A percentile compares a stretch with the other conserved stretches of the same genome.
phyloP scores from a whole-genome alignment of 1,140 invertebrate genomes.

The Saccostrea glomerata region DNA sequence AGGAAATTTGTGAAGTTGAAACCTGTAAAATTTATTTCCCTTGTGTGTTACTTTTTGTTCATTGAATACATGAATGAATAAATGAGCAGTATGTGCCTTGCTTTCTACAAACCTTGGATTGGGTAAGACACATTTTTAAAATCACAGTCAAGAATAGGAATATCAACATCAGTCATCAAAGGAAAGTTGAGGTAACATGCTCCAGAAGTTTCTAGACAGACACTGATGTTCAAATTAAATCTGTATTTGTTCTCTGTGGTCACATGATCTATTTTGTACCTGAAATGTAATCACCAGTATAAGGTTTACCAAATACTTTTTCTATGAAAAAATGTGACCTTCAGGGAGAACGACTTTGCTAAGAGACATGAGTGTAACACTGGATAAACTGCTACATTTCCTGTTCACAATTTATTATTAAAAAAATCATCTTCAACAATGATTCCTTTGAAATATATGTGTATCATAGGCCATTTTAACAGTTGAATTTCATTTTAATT shows the following conservation, averaged over 20 bases:
- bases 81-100: background rate
- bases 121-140: slow-evolving; percentile 19
- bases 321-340: background rate
- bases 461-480: too few species aligned
- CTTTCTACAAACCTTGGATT: background rate
- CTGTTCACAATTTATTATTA: too few species aligned
- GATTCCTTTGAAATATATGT: too few species aligned
- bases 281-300: background rate
- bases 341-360: too few species aligned
- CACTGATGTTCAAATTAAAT: slow-evolving; percentile 50
- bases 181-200: slow-evolving; percentile 37
- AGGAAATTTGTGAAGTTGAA: slow-evolving; percentile 28
- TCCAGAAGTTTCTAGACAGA: slow-evolving; percentile 48
- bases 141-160: slow-evolving; percentile 22
- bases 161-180: slow-evolving; percentile 8
- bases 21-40: background rate
- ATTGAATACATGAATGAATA: background rate
- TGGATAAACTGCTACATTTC: too few species aligned
- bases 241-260: slow-evolving; percentile 42
- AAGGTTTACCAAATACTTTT: background rate
- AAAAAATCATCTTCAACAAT: too few species aligned
- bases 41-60: too few species aligned
- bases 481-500: too few species aligned
- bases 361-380: too few species aligned
- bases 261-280: slow-evolving; percentile 54